A percentile compares a stretch with the other conserved stretches of the same genome.
These are phyloP conservation scores for Arnoldichthys spilopterus DNA, from an alignment of 2,797 vertebrate genomes.

Conservation along the genomic window DNA sequence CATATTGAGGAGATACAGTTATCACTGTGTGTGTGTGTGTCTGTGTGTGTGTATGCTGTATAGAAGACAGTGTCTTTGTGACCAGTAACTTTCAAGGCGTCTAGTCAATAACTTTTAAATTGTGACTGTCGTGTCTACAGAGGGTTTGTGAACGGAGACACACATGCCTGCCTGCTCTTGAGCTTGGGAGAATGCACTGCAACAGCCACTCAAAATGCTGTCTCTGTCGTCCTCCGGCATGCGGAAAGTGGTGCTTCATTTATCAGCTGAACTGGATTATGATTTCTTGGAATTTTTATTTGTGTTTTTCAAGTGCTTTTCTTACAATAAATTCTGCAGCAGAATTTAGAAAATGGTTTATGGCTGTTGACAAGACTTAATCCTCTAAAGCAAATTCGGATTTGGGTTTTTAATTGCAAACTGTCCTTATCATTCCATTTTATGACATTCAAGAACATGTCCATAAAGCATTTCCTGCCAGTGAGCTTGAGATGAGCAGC, in stretches of 20 bases:
- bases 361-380: background rate
- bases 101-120: background rate
- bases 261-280: background rate
- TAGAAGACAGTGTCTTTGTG: background rate
- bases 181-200: background rate
- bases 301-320: background rate
- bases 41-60: background rate
- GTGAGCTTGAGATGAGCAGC: background rate
- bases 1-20: slow-evolving; percentile 1
- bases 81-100: background rate
- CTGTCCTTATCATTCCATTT: background rate
- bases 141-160: slow-evolving; percentile 2
- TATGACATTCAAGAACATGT: background rate
- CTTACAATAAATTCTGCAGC: background rate
- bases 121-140: background rate
- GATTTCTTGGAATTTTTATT: background rate
- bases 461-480: background rate
- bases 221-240: background rate
- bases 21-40: slow-evolving; percentile 6
- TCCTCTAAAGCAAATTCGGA: slow-evolving; percentile 2
- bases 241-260: background rate
- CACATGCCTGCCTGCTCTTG: background rate
- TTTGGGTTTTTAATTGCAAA: slow-evolving; percentile 10
- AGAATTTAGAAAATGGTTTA: background rate
- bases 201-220: background rate